These are phyloP conservation scores for Ceyx cyanopectus DNA, from an alignment of 2,113 vertebrate species.

Conservation along the genomic window DNA sequence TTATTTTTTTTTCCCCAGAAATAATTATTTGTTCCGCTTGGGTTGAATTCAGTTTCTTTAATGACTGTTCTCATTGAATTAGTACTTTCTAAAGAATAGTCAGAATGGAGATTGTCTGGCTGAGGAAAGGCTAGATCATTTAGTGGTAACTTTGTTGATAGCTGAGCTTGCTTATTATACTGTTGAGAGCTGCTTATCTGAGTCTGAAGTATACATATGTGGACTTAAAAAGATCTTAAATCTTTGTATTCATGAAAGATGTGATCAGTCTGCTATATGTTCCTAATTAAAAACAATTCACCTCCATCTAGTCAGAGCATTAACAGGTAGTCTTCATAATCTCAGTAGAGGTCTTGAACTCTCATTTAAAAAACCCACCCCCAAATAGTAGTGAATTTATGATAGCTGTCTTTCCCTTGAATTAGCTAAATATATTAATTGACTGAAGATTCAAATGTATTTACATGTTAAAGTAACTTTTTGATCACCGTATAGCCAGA, in stretches of 20 bases:
- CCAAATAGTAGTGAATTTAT: neutral
- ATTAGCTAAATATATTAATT: neutral
- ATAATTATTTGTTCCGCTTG: neutral
- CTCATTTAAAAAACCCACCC: neutral
- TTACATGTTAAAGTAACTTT: neutral
- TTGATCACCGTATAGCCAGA: neutral
- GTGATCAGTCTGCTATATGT: neutral
- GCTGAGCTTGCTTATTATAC: neutral
- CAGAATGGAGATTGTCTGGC: neutral
- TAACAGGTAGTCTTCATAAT: neutral
- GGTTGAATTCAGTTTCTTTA: neutral
- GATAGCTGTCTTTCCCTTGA: neutral
- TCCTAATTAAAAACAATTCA: neutral
- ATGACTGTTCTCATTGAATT: neutral
- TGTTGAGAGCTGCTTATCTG: neutral
- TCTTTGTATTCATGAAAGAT: neutral
- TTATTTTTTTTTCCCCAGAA: neutral
- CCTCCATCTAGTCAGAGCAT: neutral
- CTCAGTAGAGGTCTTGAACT: neutral
- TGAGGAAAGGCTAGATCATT: neutral
- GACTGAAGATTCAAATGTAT: neutral
- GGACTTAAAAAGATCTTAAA: neutral
- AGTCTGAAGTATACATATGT: neutral
- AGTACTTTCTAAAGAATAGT: neutral
- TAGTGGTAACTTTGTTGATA: neutral